Evolutionary conservation across 53 echinoderm and acorn worm species (phyloP), one percentile per base, ranked within the genome.

Genomic region (Mesocentrotus franciscanus): DNA sequence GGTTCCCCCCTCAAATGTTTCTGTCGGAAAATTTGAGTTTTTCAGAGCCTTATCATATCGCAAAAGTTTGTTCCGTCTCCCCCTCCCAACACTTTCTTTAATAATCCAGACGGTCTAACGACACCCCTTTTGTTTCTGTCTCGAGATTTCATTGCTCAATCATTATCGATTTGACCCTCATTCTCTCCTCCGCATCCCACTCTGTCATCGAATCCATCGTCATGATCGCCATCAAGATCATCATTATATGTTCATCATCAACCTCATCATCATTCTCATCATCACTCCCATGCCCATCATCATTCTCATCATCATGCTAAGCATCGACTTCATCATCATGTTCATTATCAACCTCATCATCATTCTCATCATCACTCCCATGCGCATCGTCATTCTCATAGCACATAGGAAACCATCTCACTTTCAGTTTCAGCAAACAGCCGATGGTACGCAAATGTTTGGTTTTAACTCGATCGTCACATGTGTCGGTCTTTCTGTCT

Each of bases 141-240:
- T 84, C 8, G 10, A 84, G 42, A 42, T 83, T 83, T 83, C 14
- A 83, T 84, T 84, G 24, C 55, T 42, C 84, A 39, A 84, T 84
- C 55, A 36, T 11, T 8, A 84, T 84, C 84, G 84, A 84, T 55
- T 84, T 42, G 84, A 84, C 84, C 84, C 84, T 49, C 39, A 84
- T 20, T 84, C 12, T 49, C 39, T 78, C 32, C 32, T 78, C 35
- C 32, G 27, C 4, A 27, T 36, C 39, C 10, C 84, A 15, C 55
- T 84, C 18, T 55, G 10, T 84, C 84, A 49, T 49, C 55, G 6
- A 13, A 18, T 20, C 22, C 55, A 55, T 42, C 84, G 35, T 34
- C 34, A 6, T 34, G 16, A 34, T 6, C 39, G 7, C 36, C 39
- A 79, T 79, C 39, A 79, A 17, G 34, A 15, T 35, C 79, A 79